Evolutionary conservation across 2,888 invertebrate species (phyloP), one percentile per base, ranked within the genome.

Genomic region (Eristalis intricaria): DNA sequence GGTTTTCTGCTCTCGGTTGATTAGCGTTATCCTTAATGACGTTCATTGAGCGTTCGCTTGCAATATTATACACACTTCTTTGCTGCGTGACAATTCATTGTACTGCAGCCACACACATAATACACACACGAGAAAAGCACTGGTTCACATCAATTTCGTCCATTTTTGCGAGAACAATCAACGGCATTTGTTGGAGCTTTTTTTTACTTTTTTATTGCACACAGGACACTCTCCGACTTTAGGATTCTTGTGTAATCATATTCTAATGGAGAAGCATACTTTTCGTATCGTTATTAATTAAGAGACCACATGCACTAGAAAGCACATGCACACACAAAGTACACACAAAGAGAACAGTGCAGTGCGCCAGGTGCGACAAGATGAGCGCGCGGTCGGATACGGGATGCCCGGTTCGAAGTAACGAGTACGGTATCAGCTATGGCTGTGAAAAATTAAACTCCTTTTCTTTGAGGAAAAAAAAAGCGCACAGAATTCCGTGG

Each of bases 231-330:
- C 22, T 29, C n/a, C 2, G 11, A 66, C 43, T 78, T 15, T 26
- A 22, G 40, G 76, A 77, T 50, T 77, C 82, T 77, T 83, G 82
- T 83, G 77, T 83, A 77, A 83, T 77, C 82, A 64, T 22, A 69
- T 26, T 78, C 35, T 40, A 64, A 75, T 35, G 5, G 38, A 26
- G 13, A 15, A 10, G 26, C 19, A 19, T 1, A 22, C n/a, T 60
- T 60, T 60, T 60, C 26, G 0, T 78, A 22, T 65, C 64, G 64
- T 69, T 75, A 32, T 7, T 75, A 75, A 74, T 61, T 50, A 38
- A 26, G 58, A 56, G n/a, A 50, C 4, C 50, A 50, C 50, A 50
- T 50, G n/a, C n/a, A n/a, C n/a, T 1, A 15, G 43, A 19, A n/a
- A 0, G 8, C 75, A 81, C 56, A 65, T 40, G 74, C 66, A 68